Conservation (phyloP, 2,888 invertebrate species). For the Xestia ashworthii region DNA sequence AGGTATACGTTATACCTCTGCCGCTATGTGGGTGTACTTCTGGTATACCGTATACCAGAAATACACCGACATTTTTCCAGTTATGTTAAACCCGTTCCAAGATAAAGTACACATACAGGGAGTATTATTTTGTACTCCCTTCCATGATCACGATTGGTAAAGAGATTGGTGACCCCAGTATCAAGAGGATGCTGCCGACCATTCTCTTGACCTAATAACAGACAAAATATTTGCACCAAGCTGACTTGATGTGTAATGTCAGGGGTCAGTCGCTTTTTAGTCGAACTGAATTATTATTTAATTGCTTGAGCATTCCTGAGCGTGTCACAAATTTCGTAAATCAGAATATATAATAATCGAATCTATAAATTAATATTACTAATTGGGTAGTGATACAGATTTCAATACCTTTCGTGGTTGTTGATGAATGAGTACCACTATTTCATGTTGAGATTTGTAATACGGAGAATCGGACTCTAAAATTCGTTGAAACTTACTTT, state of each 20-base stretch:
- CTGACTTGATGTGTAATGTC: slow-evolving; percentile 32
- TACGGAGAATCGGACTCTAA: background rate
- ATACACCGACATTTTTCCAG: too few relatives aligned
- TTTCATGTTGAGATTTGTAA: background rate
- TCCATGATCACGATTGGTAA: background rate
- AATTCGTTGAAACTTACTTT: background rate
- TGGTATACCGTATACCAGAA: too few relatives aligned
- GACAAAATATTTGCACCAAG: slow-evolving; percentile 5
- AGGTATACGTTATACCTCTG: too few relatives aligned
- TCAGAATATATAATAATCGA: background rate
- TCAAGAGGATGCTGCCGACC: background rate
- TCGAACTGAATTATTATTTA: background rate
- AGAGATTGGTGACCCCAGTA: slow-evolving; percentile 5
- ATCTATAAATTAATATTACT: background rate
- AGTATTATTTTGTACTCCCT: too few relatives aligned
- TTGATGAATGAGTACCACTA: background rate
- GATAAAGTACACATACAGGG: too few relatives aligned
- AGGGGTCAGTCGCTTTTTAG: slow-evolving; percentile 18
- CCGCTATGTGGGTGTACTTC: too few relatives aligned
- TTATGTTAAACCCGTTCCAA: too few relatives aligned
- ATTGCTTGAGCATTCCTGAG: slow-evolving; percentile 23
- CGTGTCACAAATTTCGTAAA: slow-evolving; percentile 4
- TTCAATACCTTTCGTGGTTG: background rate
- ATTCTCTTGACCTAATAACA: slow-evolving; percentile 39
- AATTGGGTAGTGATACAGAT: background rate